Percentiles rank a stretch among this genome's conserved stretches.
These are phyloP conservation scores for Cydia amplana DNA, from an alignment of 1,140 invertebrate species.

Conservation along the genomic window DNA sequence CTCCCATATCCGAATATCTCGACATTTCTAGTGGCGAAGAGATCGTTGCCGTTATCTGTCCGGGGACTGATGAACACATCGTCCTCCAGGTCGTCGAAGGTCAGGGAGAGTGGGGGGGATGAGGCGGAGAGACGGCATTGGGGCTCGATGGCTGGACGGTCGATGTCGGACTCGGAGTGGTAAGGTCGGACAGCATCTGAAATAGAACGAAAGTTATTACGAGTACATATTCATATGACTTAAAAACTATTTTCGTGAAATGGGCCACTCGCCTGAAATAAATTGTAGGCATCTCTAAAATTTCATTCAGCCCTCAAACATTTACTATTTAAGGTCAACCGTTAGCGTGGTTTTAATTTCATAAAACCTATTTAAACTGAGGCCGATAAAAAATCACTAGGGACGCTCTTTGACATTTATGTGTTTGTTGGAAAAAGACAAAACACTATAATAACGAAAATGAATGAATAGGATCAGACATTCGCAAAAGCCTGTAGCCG, in stretches of 20 bases:
- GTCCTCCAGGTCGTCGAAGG: slow-evolving; percentile 67
- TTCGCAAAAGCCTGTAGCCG: neutral
- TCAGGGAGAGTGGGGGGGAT: slow-evolving; percentile 60
- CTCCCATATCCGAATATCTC: slow-evolving; percentile 68
- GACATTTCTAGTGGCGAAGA: slow-evolving; percentile 63
- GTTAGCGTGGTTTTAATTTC: too few species aligned
- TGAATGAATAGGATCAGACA: too few species aligned
- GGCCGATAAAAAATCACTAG: too few species aligned
- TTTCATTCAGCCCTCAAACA: too few species aligned
- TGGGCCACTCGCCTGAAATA: too few species aligned
- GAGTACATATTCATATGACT: neutral
- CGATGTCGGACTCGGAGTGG: slow-evolving; percentile 66
- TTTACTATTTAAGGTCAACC: too few species aligned
- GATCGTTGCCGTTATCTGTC: slow-evolving; percentile 61
- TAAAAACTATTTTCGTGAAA: too few species aligned
- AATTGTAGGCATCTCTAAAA: too few species aligned
- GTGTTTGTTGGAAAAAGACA: too few species aligned
- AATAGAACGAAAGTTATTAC: slow-evolving; percentile 34
- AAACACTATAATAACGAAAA: too few species aligned
- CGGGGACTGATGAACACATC: slow-evolving; percentile 67
- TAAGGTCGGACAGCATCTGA: slow-evolving; percentile 59
- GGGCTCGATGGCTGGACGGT: slow-evolving; percentile 42
- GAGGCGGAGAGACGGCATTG: slow-evolving; percentile 63
- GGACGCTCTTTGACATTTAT: too few species aligned
- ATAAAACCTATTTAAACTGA: too few species aligned